Base-by-base conservation (phyloP, 2,113 vertebrate genomes). In the Marmota flaviventris region DNA sequence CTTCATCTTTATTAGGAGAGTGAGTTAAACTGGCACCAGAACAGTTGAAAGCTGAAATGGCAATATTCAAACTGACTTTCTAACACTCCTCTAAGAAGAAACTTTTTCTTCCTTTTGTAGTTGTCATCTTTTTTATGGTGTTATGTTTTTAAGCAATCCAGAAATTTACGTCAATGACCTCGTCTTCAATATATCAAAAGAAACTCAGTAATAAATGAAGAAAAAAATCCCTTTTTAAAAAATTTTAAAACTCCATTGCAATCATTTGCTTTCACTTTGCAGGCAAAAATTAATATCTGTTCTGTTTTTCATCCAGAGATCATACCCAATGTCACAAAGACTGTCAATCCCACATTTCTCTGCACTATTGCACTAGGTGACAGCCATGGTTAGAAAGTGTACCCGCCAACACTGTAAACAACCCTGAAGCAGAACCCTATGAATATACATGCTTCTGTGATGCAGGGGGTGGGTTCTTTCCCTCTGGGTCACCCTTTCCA, bases 401-500 rank as follows among this genome's bases (percentile, higher is more conserved):
- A 58, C 88, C 88, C 56, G 93, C 78, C 5, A 56, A 84, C 37
- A 20, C n/a, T 45, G 8, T 73, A 96, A 79, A 73, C 51, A 97
- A 92, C 85, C 92, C 85, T 96, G 58, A 93, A 97, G 97, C 97
- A 95, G 69, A 97, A 58, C 18, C 70, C 88, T 91, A 82, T 93
- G 75, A 96, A 91, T 95, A 85, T 67, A 48, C 72, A 72, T 73
- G 2, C 87, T 95, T 93, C 61, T 94, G 78, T 95, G 87, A 78
- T 89, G 96, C 92, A 93, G 90, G 96, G 96, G 65, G 9, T 98
- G 61, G 85, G 95, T 86, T 91, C 22, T 42, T 75, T 96, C 96
- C 97, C 97, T 96, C 48, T 73, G 90, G 75, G 93, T 98, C 95
- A 98, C 34, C 18, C 65, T 94, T 82, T 96, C 65, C 84, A 11